These are phyloP conservation scores for Chitala chitala DNA, from an alignment of 2,113 vertebrate species.

Conservation along the genomic window DNA sequence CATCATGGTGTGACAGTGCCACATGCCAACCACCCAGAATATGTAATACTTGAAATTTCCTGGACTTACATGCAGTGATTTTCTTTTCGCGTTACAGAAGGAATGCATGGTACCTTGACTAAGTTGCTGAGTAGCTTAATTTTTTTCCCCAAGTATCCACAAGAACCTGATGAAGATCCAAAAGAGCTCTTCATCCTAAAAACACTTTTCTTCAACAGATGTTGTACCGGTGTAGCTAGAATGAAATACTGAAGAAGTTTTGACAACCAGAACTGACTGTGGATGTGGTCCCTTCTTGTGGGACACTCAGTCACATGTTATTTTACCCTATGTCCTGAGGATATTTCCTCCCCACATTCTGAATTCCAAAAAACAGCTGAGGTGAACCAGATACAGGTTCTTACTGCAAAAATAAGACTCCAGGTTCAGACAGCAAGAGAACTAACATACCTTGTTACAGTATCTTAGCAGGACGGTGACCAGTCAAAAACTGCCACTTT, in stretches of 20 bases:
- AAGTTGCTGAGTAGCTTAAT: neutral
- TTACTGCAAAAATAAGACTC: slow-evolving; percentile 6
- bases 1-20: too few relatives aligned
- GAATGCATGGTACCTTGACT: neutral
- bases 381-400: neutral
- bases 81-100: neutral
- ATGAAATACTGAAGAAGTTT: neutral
- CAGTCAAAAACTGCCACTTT: neutral
- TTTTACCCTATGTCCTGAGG: too few relatives aligned
- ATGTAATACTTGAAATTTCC: neutral
- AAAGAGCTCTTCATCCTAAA: too few relatives aligned
- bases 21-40: neutral
- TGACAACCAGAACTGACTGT: neutral
- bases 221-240: too few relatives aligned
- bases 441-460: neutral
- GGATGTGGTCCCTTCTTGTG: neutral
- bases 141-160: neutral
- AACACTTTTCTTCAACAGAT: neutral
- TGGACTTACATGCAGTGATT: neutral
- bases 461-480: neutral
- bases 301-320: neutral
- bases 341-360: neutral
- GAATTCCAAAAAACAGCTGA: slow-evolving; percentile 12
- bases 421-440: neutral
- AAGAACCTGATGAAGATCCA: neutral